A percentile compares a stretch with the other conserved stretches of the same genome.
Conservation (phyloP, 2,888 invertebrate species). For the Brenthis ino region DNA sequence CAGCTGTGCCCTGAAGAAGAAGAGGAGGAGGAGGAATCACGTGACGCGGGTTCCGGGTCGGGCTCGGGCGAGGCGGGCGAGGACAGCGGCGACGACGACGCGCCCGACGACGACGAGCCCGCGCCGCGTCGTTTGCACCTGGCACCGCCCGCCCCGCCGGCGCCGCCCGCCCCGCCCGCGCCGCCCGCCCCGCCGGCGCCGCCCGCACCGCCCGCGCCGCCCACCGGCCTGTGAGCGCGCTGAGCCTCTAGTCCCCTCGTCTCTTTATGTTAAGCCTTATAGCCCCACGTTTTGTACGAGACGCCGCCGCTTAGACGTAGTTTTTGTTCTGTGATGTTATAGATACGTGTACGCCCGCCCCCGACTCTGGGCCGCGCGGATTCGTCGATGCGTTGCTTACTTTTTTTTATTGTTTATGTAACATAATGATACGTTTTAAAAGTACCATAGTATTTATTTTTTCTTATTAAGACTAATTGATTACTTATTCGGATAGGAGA, state of each 20-base stretch:
- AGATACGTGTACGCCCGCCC: conserved; percentile 49
- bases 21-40: conserved; percentile 72
- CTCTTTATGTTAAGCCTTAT: conserved; percentile 15
- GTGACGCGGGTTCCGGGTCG: conserved; percentile 58
- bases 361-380: conserved; percentile 31
- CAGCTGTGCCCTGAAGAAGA: conserved; percentile 77
- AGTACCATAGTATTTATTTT: conserved; percentile 76
- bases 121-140: conserved; percentile 41
- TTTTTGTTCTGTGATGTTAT: conserved; percentile 75
- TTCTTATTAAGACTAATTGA: conserved; percentile 54
- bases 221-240: conserved; percentile 46
- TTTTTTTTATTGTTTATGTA: conserved; percentile 57
- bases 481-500: conserved; percentile 55
- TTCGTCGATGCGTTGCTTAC: conserved; percentile 43
- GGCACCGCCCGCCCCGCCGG: conserved; percentile 46
- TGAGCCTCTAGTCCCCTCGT: conserved; percentile 39
- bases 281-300: conserved; percentile 29
- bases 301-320: conserved; percentile 60
- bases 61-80: conserved; percentile 55
- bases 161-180: conserved; percentile 43
- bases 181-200: conserved; percentile 39
- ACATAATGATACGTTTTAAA: conserved; percentile 71
- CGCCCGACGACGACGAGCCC: conserved; percentile 53
- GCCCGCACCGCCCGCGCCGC: conserved; percentile 43
- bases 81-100: conserved; percentile 49